These are phyloP conservation scores for Caenorhabditis parvicauda DNA, from an alignment of 2,888 invertebrate genomes.

Conservation along the genomic window DNA sequence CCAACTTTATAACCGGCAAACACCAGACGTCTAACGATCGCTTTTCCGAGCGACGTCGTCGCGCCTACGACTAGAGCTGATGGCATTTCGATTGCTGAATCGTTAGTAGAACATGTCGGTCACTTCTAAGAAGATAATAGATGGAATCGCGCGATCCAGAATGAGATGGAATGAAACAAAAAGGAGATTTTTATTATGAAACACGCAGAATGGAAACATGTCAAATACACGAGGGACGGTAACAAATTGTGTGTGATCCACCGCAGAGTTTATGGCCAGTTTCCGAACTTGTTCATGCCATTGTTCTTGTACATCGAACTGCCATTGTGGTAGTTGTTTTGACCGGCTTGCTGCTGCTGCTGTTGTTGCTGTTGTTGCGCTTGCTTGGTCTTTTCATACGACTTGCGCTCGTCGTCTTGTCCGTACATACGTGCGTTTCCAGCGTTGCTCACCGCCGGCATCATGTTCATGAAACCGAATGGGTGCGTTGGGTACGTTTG, in stretches of 20 bases:
- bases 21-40: slow-evolving; percentile 41
- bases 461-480: slow-evolving; percentile 31
- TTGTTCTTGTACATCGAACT: too few species aligned
- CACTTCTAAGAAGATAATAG: background rate
- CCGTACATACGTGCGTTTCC: slow-evolving; percentile 35
- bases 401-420: slow-evolving; percentile 29
- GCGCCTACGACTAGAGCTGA: slow-evolving; percentile 33
- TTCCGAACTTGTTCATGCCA: too few species aligned
- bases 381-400: slow-evolving; percentile 30
- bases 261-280: too few species aligned
- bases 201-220: slow-evolving; percentile 32
- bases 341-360: slow-evolving; percentile 19
- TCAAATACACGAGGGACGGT: background rate
- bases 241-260: background rate
- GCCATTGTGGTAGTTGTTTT: too few species aligned
- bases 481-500: slow-evolving; percentile 22
- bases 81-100: slow-evolving; percentile 11
- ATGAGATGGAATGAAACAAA: slow-evolving; percentile 25
- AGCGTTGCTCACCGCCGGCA: slow-evolving; percentile 30
- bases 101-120: background rate
- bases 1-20: slow-evolving; percentile 40
- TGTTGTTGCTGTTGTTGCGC: slow-evolving; percentile 18
- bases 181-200: slow-evolving; percentile 37
- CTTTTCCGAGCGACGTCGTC: slow-evolving; percentile 33
- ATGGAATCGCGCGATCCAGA: background rate